Base-by-base conservation (phyloP, 2,888 invertebrate genomes). In the Lithophane leautieri region DNA sequence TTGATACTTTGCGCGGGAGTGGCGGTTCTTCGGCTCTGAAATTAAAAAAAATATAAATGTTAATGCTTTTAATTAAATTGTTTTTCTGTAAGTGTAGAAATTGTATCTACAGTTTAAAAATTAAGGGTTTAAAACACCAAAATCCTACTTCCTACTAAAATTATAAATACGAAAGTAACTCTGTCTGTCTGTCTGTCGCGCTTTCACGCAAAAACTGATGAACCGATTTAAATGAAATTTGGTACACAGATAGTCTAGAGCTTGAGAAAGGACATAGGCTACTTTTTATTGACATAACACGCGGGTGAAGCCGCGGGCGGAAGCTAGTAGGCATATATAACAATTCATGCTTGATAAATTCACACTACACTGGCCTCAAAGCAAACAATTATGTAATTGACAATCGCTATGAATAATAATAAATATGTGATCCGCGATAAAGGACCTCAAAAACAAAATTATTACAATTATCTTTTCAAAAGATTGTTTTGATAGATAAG, bases 21-120 rank as follows among this genome's bases (percentile, higher is more conserved):
- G 88, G 90, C 0, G 86, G 86, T 11, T 95, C 96, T n/a, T 93
- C 95, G n/a, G 95, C 96, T 86, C 96, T 96, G 92, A 0, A 90
- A 88, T 22, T 28, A 0, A 42, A 44, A 2, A 67, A 58, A 58
- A 28, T 9, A 58, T 14, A 25, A 14, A 58, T 58, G 8, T 16
- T 28, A 58, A 28, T 28, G 28, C 2, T 56, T 56, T 56, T 14
- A 56, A 56, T 56, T 56, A 25, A 1, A 25, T 25, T 56, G 7
- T 56, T 25, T 54, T n/a, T n/a, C n/a, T 54, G 54, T n/a, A n/a
- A n/a, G n/a, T 54, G 12, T 12, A 54, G 16, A 16, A 56, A 16
- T 58, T 58, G 58, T 58, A 58, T 25, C 7, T 25, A 58, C 8
- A 16, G 28, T 28, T 58, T 28, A 25, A 0, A 28, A 58, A 34